Percentiles rank a stretch among this genome's conserved stretches.
These are phyloP conservation scores for Oryzias sinensis DNA, from an alignment of 2,797 vertebrate species.

Conservation along the genomic window DNA sequence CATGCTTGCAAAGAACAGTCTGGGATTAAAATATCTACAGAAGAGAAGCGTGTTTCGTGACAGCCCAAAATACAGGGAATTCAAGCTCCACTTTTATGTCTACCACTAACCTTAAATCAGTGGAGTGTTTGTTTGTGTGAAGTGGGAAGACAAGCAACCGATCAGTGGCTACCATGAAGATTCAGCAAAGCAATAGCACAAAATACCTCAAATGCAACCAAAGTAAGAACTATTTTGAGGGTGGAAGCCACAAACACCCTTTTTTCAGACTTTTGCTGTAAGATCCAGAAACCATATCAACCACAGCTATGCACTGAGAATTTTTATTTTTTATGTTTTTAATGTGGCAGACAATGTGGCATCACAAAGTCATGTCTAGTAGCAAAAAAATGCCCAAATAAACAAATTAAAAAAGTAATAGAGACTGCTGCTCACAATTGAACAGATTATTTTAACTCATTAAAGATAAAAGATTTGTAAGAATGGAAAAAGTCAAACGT, in stretches of 20 bases:
- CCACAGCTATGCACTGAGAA: constrained; percentile 57
- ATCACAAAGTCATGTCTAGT: too few species aligned
- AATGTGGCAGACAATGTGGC: too few species aligned
- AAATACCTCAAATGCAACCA: constrained; percentile 52
- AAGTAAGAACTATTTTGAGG: constrained; percentile 54
- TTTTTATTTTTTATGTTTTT: background rate
- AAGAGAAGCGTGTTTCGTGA: constrained; percentile 36
- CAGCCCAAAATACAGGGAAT: constrained; percentile 39
- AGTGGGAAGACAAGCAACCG: constrained; percentile 51
- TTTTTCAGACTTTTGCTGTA: constrained; percentile 39
- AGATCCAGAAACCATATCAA: constrained; percentile 43
- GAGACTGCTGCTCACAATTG: too few species aligned
- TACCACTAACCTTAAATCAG: constrained; percentile 68
- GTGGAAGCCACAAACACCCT: constrained; percentile 39
- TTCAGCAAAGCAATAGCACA: constrained; percentile 30
- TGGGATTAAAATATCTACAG: constrained; percentile 35
- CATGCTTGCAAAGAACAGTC: constrained; percentile 43
- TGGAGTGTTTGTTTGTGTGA: constrained; percentile 55
- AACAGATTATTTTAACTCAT: too few species aligned
- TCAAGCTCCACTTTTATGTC: constrained; percentile 56
- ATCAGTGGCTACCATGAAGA: constrained; percentile 35
- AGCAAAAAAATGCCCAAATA: too few species aligned
- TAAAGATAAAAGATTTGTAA: too few species aligned
- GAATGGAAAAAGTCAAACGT: too few species aligned
- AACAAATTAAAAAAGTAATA: too few species aligned